Evolutionary conservation across 2,888 invertebrate genomes (phyloP), one percentile per base, ranked within the genome.

Genomic region (Netelia virgata): DNA sequence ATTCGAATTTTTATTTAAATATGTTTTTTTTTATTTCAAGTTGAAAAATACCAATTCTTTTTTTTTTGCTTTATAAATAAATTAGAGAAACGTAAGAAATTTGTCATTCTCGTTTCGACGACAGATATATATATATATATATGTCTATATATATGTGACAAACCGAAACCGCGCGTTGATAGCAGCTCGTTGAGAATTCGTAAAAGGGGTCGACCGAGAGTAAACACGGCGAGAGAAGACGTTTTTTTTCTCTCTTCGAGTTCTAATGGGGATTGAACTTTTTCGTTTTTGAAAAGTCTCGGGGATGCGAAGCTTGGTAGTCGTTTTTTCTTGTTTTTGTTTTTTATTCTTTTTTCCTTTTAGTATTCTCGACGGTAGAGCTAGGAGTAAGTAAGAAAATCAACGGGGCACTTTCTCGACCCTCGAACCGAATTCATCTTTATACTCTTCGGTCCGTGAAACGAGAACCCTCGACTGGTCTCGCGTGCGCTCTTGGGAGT

Each of bases 381-480:
- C 50, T 11, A 50, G 11, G 11, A 28, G 5, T 28, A 28, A 53
- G 28, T 14, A 47, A 47, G 20, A 57, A 57, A 18, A 57, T 28
- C 53, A 16, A 57, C 18, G 57, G 16, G n/a, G 57, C 9, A 9
- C 57, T 18, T 57, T 55, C n/a, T 57, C 57, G 18, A 57, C 57
- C 57, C 57, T 57, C 57, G 57, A 9, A 18, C 18, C 1, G 20
- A 18, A 18, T 57, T 57, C 18, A 18, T 57, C 57, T 57, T 57
- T 57, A 16, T 57, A 14, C 14, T 47, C 14, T 11, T 10, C 3
- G 47, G 16, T 57, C 16, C 47, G 2, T 66, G 43, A 16, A 41
- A 18, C 18, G 63, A 79, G 59, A 75, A 78, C 69, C 78, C 69
- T 75, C 18, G 77, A 23, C 9, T n/a, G 16, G 70, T 68, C 55